Conservation (phyloP, 2,797 vertebrate species). For the Protonibea diacanthus region DNA sequence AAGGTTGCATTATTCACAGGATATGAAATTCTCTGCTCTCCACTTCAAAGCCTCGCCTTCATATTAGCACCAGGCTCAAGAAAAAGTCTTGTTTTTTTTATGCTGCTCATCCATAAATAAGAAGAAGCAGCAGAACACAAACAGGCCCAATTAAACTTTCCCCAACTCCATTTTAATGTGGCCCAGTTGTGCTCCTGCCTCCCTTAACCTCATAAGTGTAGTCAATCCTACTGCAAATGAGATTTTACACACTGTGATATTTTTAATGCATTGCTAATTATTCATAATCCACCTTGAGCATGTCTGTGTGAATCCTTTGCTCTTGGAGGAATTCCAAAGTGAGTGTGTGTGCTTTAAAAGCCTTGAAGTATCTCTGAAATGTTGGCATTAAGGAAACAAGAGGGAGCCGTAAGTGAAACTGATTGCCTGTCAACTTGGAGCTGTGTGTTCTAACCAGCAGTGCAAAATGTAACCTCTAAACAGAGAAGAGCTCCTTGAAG, state of each 20-base stretch:
- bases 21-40: conserved; percentile 51
- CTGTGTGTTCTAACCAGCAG: background rate
- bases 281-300: conserved; percentile 39
- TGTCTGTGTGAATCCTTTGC: conserved; percentile 10
- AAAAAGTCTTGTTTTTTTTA: conserved; percentile 52
- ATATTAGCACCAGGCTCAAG: conserved; percentile 53
- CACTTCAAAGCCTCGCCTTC: conserved; percentile 72
- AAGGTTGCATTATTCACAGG: conserved; percentile 71
- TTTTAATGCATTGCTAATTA: conserved; percentile 47
- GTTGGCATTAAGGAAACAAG: conserved; percentile 14
- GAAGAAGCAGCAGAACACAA: conserved; percentile 39
- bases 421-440: conserved; percentile 5
- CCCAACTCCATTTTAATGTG: conserved; percentile 44
- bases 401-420: background rate
- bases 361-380: conserved; percentile 2
- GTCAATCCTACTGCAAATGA: conserved; percentile 38
- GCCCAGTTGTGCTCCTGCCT: conserved; percentile 39
- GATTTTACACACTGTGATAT: conserved; percentile 24
- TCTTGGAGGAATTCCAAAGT: background rate
- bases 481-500: background rate
- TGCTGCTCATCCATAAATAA: conserved; percentile 62
- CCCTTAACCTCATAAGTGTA: background rate
- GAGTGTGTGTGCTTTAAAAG: background rate
- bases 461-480: background rate
- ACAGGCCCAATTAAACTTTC: conserved; percentile 54